Conservation (phyloP, 1,140 invertebrate species). For the Telenomus remus region DNA sequence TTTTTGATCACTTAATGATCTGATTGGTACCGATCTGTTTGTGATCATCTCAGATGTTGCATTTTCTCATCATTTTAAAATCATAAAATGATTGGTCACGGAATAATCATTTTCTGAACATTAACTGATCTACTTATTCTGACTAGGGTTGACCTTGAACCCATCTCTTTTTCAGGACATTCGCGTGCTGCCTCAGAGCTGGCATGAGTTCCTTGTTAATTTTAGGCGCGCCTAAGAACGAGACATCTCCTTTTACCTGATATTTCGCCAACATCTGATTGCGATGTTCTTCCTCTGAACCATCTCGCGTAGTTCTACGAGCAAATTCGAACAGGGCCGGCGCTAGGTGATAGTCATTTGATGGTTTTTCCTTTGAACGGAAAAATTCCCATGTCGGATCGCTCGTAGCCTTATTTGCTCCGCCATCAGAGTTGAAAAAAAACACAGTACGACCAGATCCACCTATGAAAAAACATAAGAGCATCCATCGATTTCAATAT, state of each 20-base stretch:
- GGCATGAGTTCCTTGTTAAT: constrained; percentile 1
- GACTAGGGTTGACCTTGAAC: background rate
- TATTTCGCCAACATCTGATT: background rate
- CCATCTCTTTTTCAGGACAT: background rate
- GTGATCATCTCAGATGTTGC: too few species aligned
- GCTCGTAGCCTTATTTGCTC: too few species aligned
- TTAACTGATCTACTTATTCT: too few species aligned
- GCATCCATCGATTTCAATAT: too few species aligned
- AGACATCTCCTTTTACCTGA: background rate
- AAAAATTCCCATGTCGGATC: background rate
- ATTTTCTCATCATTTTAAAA: too few species aligned
- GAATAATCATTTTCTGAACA: too few species aligned
- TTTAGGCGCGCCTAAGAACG: background rate
- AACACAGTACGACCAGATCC: too few species aligned
- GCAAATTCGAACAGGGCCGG: background rate
- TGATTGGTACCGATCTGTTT: too few species aligned
- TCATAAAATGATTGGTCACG: too few species aligned
- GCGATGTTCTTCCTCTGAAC: background rate
- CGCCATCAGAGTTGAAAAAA: too few species aligned
- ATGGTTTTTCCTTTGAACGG: background rate
- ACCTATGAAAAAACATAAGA: too few species aligned
- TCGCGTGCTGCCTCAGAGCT: background rate
- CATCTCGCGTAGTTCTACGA: background rate
- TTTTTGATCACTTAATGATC: too few species aligned
- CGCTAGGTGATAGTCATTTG: background rate